Conservation (phyloP, 2,888 invertebrate genomes). For the Itoplectis maculator region DNA sequence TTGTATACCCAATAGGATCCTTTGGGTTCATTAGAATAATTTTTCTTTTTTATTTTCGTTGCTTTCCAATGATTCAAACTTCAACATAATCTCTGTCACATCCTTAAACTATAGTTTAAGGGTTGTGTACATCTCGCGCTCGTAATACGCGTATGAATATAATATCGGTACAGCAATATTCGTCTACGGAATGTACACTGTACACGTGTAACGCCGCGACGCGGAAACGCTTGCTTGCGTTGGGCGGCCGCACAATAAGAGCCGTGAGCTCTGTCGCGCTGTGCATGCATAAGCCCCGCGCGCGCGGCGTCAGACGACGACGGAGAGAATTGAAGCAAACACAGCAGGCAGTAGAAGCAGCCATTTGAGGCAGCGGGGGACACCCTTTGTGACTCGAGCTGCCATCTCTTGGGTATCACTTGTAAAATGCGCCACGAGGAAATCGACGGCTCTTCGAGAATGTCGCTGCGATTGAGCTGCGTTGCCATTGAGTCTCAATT, state of each 20-base stretch:
- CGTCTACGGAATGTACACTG: conserved; percentile 16
- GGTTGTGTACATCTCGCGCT: conserved; percentile 32
- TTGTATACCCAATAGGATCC: too few species aligned
- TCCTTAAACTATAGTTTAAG: conserved; percentile 50
- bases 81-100: too few species aligned
- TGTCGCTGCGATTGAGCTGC: background rate
- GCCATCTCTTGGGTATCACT: conserved; percentile 74
- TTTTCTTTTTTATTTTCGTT: background rate
- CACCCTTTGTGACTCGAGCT: conserved; percentile 46
- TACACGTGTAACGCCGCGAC: background rate
- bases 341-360: background rate
- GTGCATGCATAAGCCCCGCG: background rate
- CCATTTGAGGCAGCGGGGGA: background rate
- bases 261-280: background rate
- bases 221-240: conserved; percentile 24
- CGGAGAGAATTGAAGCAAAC: conserved; percentile 4
- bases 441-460: background rate
- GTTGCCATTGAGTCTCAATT: too few species aligned
- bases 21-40: too few species aligned
- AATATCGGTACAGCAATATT: conserved; percentile 37
- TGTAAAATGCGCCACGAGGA: conserved; percentile 3
- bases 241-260: conserved; percentile 15
- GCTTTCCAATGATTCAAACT: too few species aligned
- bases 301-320: background rate
- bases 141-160: conserved; percentile 60